A percentile compares a stretch with the other conserved stretches of the same genome.
Conservation (phyloP, 2,888 invertebrate species). For the Sycophila texana region DNA sequence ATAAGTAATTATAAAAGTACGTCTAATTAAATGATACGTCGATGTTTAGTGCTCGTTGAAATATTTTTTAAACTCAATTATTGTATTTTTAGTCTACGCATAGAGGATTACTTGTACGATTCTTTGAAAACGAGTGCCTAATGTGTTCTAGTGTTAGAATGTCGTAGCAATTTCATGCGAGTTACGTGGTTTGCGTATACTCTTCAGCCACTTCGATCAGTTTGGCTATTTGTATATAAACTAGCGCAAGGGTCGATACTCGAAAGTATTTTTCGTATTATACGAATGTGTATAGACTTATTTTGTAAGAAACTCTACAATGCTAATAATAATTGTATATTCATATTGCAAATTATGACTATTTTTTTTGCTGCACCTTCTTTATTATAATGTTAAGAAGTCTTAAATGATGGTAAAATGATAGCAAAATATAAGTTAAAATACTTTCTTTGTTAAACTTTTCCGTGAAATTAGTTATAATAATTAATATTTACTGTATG, state of each 20-base stretch:
- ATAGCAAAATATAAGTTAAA: too few species aligned
- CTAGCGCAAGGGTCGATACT: constrained; percentile 47
- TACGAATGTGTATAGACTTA: constrained; percentile 60
- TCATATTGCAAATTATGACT: constrained; percentile 31
- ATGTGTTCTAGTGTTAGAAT: constrained; percentile 53
- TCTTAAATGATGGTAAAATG: too few species aligned
- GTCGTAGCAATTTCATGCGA: constrained; percentile 34
- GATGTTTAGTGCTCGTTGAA: constrained; percentile 28
- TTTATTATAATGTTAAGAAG: too few species aligned
- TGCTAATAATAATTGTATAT: constrained; percentile 65
- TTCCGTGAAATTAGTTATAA: too few species aligned
- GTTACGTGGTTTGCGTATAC: constrained; percentile 18
- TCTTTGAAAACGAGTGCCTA: constrained; percentile 45
- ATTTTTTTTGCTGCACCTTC: neutral
- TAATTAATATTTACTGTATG: too few species aligned
- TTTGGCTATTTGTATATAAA: constrained; percentile 59
- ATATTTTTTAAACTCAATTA: constrained; percentile 4
- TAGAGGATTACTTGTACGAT: constrained; percentile 27
- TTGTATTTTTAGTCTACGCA: constrained; percentile 25
- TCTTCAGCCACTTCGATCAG: constrained; percentile 38
- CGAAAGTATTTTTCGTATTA: constrained; percentile 59
- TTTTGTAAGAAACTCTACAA: constrained; percentile 65
- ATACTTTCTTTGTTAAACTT: too few species aligned
- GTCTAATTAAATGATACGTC: neutral
- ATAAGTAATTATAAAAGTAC: neutral